A percentile compares a stretch with the other conserved stretches of the same genome.
These are phyloP conservation scores for Brenthis ino DNA, from an alignment of 2,888 invertebrate species.

Conservation along the genomic window DNA sequence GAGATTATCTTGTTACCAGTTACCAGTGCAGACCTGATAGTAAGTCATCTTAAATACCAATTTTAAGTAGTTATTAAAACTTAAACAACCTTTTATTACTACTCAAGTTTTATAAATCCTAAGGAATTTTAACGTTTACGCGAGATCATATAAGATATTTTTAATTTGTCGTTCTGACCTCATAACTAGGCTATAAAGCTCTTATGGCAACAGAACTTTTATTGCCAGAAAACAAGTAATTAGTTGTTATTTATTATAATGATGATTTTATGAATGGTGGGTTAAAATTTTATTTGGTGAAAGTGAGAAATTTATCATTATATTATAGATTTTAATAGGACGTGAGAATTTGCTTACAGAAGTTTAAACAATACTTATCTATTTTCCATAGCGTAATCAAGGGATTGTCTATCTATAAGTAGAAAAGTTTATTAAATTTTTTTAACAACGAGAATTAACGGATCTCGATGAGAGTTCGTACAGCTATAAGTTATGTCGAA, in stretches of 20 bases:
- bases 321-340: not conserved
- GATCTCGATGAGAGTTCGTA: too few species aligned
- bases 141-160: constrained; percentile 28
- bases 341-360: not conserved
- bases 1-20: too few species aligned
- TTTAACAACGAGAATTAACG: too few species aligned
- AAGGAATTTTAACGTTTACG: constrained; percentile 19
- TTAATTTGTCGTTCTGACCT: constrained; percentile 37
- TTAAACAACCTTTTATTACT: constrained; percentile 1
- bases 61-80: not conserved
- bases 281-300: constrained; percentile 18
- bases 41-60: not conserved
- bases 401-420: too few species aligned
- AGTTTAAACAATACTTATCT: too few species aligned
- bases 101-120: not conserved
- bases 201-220: constrained; percentile 34
- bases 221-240: constrained; percentile 36
- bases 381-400: too few species aligned
- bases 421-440: too few species aligned
- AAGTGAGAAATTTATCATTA: constrained; percentile 26
- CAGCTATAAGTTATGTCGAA: too few species aligned
- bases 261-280: constrained; percentile 24
- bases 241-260: constrained; percentile 39
- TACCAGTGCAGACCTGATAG: too few species aligned
- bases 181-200: constrained; percentile 34